phyloP scores from a whole-genome alignment of 2,113 vertebrate genomes.

The Chrysochloris asiatica region DNA sequence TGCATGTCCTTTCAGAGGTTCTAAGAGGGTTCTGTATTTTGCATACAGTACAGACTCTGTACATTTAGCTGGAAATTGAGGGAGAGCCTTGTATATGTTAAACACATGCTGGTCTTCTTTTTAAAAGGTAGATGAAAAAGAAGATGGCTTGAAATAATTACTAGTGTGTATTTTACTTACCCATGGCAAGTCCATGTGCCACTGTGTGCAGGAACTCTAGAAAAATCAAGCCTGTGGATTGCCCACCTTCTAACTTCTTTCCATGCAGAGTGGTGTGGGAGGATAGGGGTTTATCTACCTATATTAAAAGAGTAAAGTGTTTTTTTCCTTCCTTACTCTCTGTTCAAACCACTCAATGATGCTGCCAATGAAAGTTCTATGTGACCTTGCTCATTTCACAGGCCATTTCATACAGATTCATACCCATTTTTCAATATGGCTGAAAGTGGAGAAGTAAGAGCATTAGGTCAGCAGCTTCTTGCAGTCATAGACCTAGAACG shows the following conservation, averaged over 20 bases:
- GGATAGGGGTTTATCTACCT: not conserved
- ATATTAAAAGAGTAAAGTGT: not conserved
- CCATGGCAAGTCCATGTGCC: not conserved
- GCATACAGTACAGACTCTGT: not conserved
- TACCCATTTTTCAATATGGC: not conserved
- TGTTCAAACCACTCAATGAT: not conserved
- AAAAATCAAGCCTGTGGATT: not conserved
- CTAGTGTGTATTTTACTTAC: slow-evolving; percentile 18
- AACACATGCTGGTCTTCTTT: not conserved
- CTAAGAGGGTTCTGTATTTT: not conserved
- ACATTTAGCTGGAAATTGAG: not conserved
- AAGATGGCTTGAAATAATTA: too few relatives aligned
- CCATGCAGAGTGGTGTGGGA: accelerated
- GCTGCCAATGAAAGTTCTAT: not conserved
- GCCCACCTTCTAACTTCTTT: not conserved
- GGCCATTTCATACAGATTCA: not conserved
- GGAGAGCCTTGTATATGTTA: not conserved
- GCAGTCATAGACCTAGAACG: not conserved
- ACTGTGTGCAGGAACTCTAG: not conserved
- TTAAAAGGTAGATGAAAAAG: too few relatives aligned
- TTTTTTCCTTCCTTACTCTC: not conserved
- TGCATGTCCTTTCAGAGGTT: not conserved
- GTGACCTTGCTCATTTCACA: not conserved
- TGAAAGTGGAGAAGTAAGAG: not conserved
- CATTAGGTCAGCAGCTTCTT: not conserved